A percentile compares a stretch with the other conserved stretches of the same genome.
Conservation (phyloP, 2,113 vertebrate species). For the Limnothrissa miodon region DNA sequence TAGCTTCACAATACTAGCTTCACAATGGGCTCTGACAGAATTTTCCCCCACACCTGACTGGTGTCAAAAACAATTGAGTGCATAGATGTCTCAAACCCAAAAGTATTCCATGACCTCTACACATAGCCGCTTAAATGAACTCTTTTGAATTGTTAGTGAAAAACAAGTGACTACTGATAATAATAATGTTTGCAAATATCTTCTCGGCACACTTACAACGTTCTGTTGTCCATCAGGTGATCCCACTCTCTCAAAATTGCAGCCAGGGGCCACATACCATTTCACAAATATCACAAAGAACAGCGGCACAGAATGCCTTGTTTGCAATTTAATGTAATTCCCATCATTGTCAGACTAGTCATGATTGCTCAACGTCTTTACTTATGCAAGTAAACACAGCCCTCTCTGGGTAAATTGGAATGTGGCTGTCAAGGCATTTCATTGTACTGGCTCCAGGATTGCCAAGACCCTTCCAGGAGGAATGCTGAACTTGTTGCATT, state of each 20-base stretch:
- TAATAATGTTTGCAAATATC: not conserved
- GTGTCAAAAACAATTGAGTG: no score
- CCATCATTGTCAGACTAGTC: not conserved
- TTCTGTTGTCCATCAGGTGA: not conserved
- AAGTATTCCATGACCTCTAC: no score
- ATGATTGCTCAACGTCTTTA: not conserved
- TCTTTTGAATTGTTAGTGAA: no score
- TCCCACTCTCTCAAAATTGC: not conserved
- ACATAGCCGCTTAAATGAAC: no score
- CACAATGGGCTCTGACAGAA: no score
- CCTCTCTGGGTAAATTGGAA: not conserved
- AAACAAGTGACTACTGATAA: no score
- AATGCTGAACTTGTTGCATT: slow-evolving; percentile 5
- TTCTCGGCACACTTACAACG: not conserved
- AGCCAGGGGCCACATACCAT: not conserved
- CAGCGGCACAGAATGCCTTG: not conserved
- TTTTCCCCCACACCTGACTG: no score
- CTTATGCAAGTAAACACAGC: not conserved
- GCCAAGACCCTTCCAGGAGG: not conserved
- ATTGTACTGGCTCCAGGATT: not conserved
- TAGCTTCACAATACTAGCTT: no score
- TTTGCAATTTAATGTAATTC: not conserved
- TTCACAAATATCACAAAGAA: not conserved
- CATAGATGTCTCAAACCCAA: no score
- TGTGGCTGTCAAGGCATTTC: not conserved